These are phyloP conservation scores for Platyscapa corneri DNA, from an alignment of 1,140 invertebrate species.

Conservation along the genomic window DNA sequence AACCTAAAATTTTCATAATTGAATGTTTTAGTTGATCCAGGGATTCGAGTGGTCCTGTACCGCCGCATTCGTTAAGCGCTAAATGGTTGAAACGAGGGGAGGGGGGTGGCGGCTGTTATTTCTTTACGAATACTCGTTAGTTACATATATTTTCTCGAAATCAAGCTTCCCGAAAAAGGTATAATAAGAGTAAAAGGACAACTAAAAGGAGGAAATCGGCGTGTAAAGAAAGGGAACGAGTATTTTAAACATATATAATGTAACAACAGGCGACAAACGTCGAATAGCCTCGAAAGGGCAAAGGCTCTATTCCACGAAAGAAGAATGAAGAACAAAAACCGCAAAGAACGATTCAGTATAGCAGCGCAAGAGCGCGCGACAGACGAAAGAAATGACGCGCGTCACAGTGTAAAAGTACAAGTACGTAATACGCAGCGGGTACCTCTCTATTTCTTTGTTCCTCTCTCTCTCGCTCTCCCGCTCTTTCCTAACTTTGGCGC, in stretches of 20 bases:
- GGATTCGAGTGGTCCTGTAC: no score
- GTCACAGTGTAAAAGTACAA: conserved; percentile 41
- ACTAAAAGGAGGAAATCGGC: neutral
- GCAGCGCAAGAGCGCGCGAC: neutral
- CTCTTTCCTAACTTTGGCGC: conserved; percentile 15
- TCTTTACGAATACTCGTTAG: neutral
- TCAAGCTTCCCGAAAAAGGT: neutral
- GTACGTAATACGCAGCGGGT: conserved; percentile 21
- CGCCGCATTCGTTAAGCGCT: neutral
- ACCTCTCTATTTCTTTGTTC: neutral
- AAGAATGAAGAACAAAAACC: conserved; percentile 23
- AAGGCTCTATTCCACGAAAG: conserved; percentile 14
- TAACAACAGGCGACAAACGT: conserved; percentile 19
- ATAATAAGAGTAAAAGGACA: conserved; percentile 9
- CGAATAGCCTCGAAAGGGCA: conserved; percentile 26
- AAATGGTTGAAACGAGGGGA: no score
- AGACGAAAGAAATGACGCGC: conserved; percentile 37
- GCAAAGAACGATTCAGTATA: neutral
- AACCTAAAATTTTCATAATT: no score
- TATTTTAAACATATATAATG: neutral
- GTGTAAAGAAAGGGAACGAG: neutral
- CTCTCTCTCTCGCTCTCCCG: conserved; percentile 11
- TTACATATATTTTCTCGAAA: conserved; percentile 1
- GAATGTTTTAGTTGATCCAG: neutral
- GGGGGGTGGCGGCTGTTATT: neutral